These are phyloP conservation scores for Hipparchia sbordonii DNA, from an alignment of 2,888 invertebrate species.

Conservation along the genomic window DNA sequence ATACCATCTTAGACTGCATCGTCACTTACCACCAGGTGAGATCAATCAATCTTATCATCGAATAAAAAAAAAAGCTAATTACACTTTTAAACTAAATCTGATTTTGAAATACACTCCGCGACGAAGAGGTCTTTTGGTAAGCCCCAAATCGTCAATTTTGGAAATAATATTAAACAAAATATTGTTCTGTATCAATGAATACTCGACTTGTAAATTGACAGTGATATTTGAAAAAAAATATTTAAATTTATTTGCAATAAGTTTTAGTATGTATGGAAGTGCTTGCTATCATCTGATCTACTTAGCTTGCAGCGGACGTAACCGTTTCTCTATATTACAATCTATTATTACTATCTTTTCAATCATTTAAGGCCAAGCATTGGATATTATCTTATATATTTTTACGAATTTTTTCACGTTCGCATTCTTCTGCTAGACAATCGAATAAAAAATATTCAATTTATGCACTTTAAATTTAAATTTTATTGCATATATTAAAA, in stretches of 20 bases:
- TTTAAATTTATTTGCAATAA: constrained; percentile 42
- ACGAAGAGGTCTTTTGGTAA: too few relatives aligned
- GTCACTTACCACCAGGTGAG: too few relatives aligned
- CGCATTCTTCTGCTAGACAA: neutral
- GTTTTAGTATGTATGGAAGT: constrained; percentile 40
- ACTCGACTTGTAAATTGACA: too few relatives aligned
- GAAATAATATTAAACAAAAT: too few relatives aligned
- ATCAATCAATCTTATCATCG: too few relatives aligned
- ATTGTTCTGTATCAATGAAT: too few relatives aligned
- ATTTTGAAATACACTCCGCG: too few relatives aligned
- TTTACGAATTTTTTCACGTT: neutral
- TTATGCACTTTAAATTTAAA: too few relatives aligned
- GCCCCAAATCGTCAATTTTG: too few relatives aligned
- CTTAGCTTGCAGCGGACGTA: constrained; percentile 43
- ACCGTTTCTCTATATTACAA: constrained; percentile 45
- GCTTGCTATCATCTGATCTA: constrained; percentile 46
- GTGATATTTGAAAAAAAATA: neutral
- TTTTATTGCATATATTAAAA: neutral
- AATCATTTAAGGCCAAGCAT: constrained; percentile 44
- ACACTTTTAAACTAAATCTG: too few relatives aligned
- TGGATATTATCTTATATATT: constrained; percentile 13
- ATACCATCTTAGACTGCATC: too few relatives aligned
- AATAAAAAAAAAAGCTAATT: too few relatives aligned
- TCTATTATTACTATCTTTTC: constrained; percentile 44
- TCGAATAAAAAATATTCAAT: neutral